Conservation (phyloP, 2,888 invertebrate genomes). For the Cataglyphis altisquamis region DNA sequence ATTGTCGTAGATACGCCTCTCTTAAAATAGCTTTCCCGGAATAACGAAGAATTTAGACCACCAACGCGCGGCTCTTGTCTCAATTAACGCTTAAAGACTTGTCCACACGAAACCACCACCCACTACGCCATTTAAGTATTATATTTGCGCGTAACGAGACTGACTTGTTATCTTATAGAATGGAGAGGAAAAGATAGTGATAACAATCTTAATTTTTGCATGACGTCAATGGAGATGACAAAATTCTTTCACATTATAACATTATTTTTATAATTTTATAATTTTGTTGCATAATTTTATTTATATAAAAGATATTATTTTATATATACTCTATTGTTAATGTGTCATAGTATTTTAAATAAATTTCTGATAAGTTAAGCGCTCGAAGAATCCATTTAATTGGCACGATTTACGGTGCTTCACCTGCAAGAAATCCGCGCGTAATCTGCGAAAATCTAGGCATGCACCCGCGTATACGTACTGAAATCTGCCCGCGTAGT, state of each 20-base stretch:
- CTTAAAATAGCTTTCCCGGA: constrained; percentile 79
- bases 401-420: constrained; percentile 48
- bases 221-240: constrained; percentile 38
- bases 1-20: constrained; percentile 75
- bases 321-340: background rate
- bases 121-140: constrained; percentile 69
- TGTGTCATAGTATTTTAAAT: background rate
- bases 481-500: constrained; percentile 76
- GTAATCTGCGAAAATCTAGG: constrained; percentile 76
- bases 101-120: constrained; percentile 75
- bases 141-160: constrained; percentile 70
- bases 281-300: background rate
- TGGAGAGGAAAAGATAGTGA: constrained; percentile 41
- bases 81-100: constrained; percentile 78
- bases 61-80: constrained; percentile 76
- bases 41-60: constrained; percentile 80
- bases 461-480: constrained; percentile 59
- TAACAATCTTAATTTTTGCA: constrained; percentile 71
- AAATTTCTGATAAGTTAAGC: background rate
- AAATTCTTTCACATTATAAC: background rate
- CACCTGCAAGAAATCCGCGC: constrained; percentile 56
- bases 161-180: constrained; percentile 70
- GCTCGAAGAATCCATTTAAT: constrained; percentile 37
- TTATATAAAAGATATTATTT: background rate
- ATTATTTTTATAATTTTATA: background rate